Percentiles rank a stretch among this genome's conserved stretches.
Evolutionary conservation across 2,888 invertebrate genomes (phyloP).

Genomic region (Salticus scenicus): DNA sequence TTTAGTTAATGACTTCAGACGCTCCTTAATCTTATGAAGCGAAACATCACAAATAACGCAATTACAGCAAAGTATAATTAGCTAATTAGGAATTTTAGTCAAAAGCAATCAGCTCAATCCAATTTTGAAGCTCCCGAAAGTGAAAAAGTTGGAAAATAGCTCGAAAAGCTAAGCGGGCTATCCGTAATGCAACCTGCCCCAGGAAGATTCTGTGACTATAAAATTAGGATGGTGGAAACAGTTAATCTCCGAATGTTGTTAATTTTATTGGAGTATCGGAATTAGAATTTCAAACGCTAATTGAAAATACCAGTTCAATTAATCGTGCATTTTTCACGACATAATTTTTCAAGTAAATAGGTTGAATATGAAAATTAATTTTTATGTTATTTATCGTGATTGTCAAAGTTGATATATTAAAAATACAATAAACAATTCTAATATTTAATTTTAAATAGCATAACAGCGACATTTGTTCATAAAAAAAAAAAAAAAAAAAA

Average conservation of each 20-base stretch:
- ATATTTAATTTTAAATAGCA: too few relatives aligned
- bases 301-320: too few relatives aligned
- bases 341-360: too few relatives aligned
- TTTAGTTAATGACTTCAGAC: slow-evolving; percentile 6
- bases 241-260: background rate
- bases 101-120: slow-evolving; percentile 9
- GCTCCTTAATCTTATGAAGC: background rate
- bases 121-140: background rate
- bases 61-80: slow-evolving; percentile 5
- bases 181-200: background rate
- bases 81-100: slow-evolving; percentile 17
- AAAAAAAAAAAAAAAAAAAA: too few relatives aligned
- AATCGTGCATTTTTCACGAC: too few relatives aligned
- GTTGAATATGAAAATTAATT: too few relatives aligned
- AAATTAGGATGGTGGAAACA: background rate
- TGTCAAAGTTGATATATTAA: too few relatives aligned
- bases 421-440: too few relatives aligned
- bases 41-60: background rate
- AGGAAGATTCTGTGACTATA: background rate
- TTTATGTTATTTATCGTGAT: too few relatives aligned
- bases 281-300: background rate
- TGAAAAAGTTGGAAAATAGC: background rate
- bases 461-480: too few relatives aligned
- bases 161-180: background rate
- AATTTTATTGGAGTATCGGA: background rate